Conservation (phyloP, 2,797 vertebrate species). For the Gila robusta region DNA sequence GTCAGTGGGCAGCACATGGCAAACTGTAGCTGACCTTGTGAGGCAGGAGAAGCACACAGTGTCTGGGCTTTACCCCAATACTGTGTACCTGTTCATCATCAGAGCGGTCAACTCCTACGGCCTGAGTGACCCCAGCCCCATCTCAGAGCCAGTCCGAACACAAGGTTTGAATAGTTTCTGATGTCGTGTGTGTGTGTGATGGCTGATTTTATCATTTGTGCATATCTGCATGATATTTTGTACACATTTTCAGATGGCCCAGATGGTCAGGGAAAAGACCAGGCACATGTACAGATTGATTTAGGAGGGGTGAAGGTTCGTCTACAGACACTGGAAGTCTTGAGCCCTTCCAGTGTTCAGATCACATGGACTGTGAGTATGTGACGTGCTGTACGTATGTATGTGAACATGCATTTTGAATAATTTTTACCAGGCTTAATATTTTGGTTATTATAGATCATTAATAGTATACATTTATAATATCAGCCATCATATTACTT, state of each 20-base stretch:
- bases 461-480: background rate
- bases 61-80: constrained; percentile 85
- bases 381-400: background rate
- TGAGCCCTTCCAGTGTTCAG: constrained; percentile 84
- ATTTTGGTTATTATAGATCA: background rate
- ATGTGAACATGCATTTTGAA: background rate
- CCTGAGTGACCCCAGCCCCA: constrained; percentile 91
- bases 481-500: background rate
- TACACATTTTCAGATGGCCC: constrained; percentile 78
- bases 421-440: too few relatives aligned
- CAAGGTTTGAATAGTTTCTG: constrained; percentile 80
- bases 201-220: background rate
- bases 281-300: constrained; percentile 85
- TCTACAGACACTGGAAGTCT: constrained; percentile 85
- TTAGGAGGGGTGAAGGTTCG: constrained; percentile 84
- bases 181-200: background rate
- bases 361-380: constrained; percentile 94
- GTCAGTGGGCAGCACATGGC: constrained; percentile 89
- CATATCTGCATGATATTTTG: background rate
- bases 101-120: constrained; percentile 89
- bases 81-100: constrained; percentile 93
- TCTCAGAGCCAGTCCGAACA: constrained; percentile 92
- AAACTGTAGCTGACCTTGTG: constrained; percentile 89
- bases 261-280: constrained; percentile 82
- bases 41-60: constrained; percentile 89